These are phyloP conservation scores for Brotula barbata DNA, from an alignment of 2,797 vertebrate species.

Conservation along the genomic window DNA sequence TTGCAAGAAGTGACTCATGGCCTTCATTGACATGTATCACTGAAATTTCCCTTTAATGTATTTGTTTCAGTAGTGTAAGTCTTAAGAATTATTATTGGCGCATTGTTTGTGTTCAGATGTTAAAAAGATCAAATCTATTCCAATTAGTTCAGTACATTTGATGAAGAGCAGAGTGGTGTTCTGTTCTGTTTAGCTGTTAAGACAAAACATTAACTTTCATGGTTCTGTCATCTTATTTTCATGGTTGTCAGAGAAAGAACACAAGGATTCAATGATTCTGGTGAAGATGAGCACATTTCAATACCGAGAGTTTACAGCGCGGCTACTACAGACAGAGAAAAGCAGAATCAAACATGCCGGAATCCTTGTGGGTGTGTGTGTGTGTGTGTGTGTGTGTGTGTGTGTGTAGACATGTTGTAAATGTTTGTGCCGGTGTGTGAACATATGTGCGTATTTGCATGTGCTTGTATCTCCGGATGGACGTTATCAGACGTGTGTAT, in stretches of 20 bases:
- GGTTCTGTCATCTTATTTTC: neutral
- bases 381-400: too few species aligned
- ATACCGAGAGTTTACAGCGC: neutral
- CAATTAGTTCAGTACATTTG: too few species aligned
- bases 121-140: too few species aligned
- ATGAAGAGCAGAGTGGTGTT: too few species aligned
- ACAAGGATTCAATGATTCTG: neutral
- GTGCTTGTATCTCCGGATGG: conserved; percentile 35
- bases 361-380: neutral
- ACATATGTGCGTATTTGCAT: conserved; percentile 17
- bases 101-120: too few species aligned
- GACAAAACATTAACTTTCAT: too few species aligned
- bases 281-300: conserved; percentile 2
- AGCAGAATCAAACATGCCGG: conserved; percentile 2
- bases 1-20: neutral
- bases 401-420: conserved; percentile 9
- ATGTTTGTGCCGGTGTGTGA: conserved; percentile 3
- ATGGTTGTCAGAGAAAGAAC: too few species aligned
- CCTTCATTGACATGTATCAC: neutral
- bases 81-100: too few species aligned
- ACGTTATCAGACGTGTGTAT: conserved; percentile 59
- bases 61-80: too few species aligned
- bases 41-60: too few species aligned
- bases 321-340: conserved; percentile 1
- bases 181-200: too few species aligned